phyloP scores from a whole-genome alignment of 2,113 vertebrate genomes.

The Amblyopsis rosae region DNA sequence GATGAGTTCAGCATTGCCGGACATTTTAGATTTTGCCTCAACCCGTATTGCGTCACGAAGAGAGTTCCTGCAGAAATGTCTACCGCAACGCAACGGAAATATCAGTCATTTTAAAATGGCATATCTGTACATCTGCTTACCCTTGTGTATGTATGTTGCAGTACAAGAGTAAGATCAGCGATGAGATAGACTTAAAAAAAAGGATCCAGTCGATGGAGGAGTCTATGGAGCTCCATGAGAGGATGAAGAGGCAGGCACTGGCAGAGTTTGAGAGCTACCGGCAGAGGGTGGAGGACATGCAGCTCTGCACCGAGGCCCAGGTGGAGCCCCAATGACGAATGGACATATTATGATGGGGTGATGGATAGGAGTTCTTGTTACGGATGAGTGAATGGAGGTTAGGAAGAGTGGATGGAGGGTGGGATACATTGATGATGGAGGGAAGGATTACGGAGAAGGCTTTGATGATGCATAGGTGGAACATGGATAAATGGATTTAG shows the following conservation, averaged over 20 bases:
- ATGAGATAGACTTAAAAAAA: conserved; percentile 92
- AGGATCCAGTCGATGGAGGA: conserved; percentile 95
- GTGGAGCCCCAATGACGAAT: conserved; percentile 25
- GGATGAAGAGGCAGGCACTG: conserved; percentile 94
- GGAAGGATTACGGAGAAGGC: too few species aligned
- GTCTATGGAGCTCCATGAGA: conserved; percentile 92
- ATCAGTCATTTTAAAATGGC: too few species aligned
- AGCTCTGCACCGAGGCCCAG: conserved; percentile 92
- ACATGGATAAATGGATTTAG: too few species aligned
- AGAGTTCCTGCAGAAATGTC: too few species aligned
- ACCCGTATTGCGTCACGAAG: too few species aligned
- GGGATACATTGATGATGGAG: too few species aligned
- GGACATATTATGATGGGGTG: background rate
- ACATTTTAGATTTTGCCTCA: too few species aligned
- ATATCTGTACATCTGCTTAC: background rate
- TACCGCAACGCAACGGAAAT: too few species aligned
- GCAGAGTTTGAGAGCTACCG: conserved; percentile 96
- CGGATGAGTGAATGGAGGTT: background rate
- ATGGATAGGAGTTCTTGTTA: background rate
- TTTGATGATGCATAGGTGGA: too few species aligned
- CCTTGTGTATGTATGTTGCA: conserved; percentile 43
- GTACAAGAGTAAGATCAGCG: conserved; percentile 93
- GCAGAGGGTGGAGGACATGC: conserved; percentile 94
- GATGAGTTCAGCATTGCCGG: too few species aligned
- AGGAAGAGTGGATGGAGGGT: background rate